A percentile compares a stretch with the other conserved stretches of the same genome.
These are phyloP conservation scores for Meandrina meandrites DNA, from an alignment of 92 coral and sea anemone genomes.

Conservation along the genomic window DNA sequence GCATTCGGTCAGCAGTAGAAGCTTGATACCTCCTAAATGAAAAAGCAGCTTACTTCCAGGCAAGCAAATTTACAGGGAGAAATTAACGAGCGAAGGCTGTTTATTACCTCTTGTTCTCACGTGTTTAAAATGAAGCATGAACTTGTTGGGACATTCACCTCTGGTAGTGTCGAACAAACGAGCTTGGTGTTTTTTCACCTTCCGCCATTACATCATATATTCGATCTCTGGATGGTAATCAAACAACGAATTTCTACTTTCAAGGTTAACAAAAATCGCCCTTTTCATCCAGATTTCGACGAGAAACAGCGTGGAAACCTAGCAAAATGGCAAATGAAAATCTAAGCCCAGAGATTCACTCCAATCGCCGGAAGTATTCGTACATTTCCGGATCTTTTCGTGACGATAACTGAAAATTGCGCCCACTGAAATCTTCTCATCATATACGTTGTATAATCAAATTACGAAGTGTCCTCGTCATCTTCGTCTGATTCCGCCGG, in stretches of 20 bases:
- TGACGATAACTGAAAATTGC: too few species aligned
- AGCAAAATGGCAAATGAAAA: neutral
- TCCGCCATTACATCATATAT: neutral
- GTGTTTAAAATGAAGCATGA: neutral
- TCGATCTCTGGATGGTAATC: neutral
- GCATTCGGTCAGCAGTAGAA: neutral
- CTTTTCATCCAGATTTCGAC: neutral
- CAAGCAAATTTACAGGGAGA: too few species aligned
- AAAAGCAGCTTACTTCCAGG: neutral
- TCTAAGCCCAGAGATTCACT: neutral
- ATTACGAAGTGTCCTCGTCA: conserved; percentile 46
- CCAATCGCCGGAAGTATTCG: neutral
- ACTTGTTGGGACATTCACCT: neutral
- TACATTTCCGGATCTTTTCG: neutral
- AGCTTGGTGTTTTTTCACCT: neutral
- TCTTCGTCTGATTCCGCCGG: conserved; percentile 81
- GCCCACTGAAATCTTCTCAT: neutral
- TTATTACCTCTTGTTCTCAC: too few species aligned
- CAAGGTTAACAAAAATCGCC: neutral
- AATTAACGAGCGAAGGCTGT: neutral
- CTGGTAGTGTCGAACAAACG: too few species aligned
- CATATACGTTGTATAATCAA: neutral
- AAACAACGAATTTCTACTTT: neutral
- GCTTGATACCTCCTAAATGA: neutral
- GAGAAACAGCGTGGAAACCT: neutral